Evolutionary conservation across 35 echinoderm and acorn worm genomes (phyloP).

Genomic region (Apostichopus parvimensis): DNA sequence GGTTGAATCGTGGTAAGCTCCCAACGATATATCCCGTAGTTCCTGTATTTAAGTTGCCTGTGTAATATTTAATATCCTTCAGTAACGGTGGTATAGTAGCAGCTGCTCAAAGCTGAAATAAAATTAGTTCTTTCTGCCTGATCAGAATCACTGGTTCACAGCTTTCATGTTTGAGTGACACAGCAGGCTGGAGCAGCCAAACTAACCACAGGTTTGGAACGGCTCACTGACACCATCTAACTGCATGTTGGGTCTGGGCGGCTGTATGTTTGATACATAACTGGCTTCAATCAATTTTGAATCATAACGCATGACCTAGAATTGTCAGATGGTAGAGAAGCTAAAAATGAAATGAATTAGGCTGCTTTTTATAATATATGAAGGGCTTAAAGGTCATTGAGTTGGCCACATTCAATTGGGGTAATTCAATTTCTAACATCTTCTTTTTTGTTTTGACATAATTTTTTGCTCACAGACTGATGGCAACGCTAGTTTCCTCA

Average conservation of each 20-base stretch:
- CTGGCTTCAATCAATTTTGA: background rate
- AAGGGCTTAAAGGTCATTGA: background rate
- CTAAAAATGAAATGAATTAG: background rate
- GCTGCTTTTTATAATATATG: background rate
- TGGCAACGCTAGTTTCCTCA: slow-evolving; percentile 96
- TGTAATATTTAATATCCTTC: too few species aligned
- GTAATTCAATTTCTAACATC: slow-evolving; percentile 23
- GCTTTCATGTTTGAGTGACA: background rate
- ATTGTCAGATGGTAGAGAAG: background rate
- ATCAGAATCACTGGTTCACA: background rate
- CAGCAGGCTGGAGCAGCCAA: background rate
- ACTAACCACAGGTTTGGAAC: background rate
- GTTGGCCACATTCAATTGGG: background rate
- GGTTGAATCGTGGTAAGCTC: too few species aligned
- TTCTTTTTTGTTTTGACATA: slow-evolving; percentile 3
- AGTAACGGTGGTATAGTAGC: too few species aligned
- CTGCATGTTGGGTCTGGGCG: background rate
- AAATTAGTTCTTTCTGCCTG: too few species aligned
- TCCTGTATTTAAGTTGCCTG: too few species aligned
- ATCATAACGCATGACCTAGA: background rate
- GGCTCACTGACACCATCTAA: background rate
- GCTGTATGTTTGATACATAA: background rate
- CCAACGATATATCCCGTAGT: too few species aligned
- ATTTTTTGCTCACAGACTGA: slow-evolving; percentile 70
- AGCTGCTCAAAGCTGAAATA: too few species aligned